Base-by-base conservation (phyloP, 2,888 invertebrate species). In the Pandemis heparana region DNA sequence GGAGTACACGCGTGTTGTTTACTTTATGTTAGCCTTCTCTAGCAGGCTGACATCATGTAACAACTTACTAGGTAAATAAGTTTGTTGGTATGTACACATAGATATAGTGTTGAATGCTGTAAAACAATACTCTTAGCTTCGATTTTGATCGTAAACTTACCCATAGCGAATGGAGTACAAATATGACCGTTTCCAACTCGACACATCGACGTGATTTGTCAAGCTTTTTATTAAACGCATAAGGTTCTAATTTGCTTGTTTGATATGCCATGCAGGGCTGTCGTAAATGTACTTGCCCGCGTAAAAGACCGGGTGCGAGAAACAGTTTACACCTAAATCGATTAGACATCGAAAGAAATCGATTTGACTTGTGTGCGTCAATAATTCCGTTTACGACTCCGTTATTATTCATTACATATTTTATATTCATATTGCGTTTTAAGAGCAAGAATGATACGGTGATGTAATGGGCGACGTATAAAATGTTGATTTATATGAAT, bases 291-390 rank as follows among this genome's bases (percentile, higher is more conserved):
- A 65, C 61, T 69, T 62, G 72, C 56, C 46, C 61, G 23, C n/a
- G 46, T 65, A 60, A 70, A 66, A 66, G 61, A 66, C 66, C 62
- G 71, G 70, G 74, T 66, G 74, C 71, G 70, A 70, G 71, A 60
- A 88, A 88, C 89, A 91, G 90, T 91, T 92, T 89, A 91, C 92
- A 92, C 90, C 83, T 87, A 87, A 94, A 94, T 94, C 92, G 90
- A 93, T 94, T 93, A 81, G 88, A 91, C 88, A 92, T 92, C 88
- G 89, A 87, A 86, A 83, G 88, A 89, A 94, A 93, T 93, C 87
- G 90, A 94, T 94, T 93, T 85, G 80, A 83, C 81, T 84, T 87
- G 83, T 87, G 83, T 77, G 82, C 81, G 76, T 83, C 87, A 89
- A 90, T 90, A 91, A 90, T 88, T 89, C 56, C 86, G 83, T 89